Evolutionary conservation across 2,888 invertebrate species (phyloP), one percentile per base, ranked within the genome.

Genomic region (Chrysina gloriosa): DNA sequence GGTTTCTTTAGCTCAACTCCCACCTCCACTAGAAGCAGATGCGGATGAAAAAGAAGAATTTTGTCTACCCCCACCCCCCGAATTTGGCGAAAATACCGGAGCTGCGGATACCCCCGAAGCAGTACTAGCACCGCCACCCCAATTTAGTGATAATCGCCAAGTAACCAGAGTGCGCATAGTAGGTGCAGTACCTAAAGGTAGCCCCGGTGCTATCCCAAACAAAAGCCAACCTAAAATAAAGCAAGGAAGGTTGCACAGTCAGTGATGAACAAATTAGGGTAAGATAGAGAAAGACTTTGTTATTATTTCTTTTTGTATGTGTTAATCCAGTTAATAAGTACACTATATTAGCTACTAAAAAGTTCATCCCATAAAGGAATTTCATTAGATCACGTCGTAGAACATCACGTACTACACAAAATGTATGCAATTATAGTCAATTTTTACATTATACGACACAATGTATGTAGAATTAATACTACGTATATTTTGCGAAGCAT

Each of bases 81-180:
- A 89, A 77, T 89, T 88, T 74, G 85, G 85, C 56, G 86, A 84
- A 29, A 79, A 79, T 3, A 74, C 75, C 2, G 84, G 84, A 45
- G 80, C 47, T 69, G 52, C 72, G n/a, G 75, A 73, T 36, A 70
- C 70, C 68, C 77, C 85, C 3, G 87, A 87, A 71, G 88, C 89
- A 68, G 85, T 90, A 61, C 88, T 94, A 11, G 94, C 94, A 21
- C 95, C 95, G 36, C 96, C 95, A 34, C 95, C 95, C 36, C 95
- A 96, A 84, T 96, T 96, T 85, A 94, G 93, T 83, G 95, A 95
- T 84, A 87, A 87, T 73, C 82, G 85, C 65, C 84, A 82, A 71
- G 86, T 87, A 75, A 85, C 85, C 45, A 87, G 91, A 76, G 94
- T 93, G 65, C 88, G 94, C 75, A 94, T 95, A 73, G 93, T 95